Percentiles rank a stretch among this genome's conserved stretches.
phyloP scores from a whole-genome alignment of 2,888 invertebrate species.

The Icerya purchasi region DNA sequence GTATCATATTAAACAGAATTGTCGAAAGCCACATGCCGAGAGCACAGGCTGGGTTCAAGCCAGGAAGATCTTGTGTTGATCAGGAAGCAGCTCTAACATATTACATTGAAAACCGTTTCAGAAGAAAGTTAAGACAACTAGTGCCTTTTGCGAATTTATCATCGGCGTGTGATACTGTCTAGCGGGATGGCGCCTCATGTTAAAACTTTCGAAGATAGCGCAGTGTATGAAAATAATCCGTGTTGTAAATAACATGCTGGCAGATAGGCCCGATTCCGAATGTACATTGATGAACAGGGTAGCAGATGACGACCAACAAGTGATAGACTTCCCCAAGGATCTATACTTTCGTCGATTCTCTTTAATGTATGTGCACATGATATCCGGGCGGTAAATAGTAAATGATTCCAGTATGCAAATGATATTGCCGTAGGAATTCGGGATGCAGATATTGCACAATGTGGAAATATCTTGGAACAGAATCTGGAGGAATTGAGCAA shows the following conservation, averaged over 20 bases:
- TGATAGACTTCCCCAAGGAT: neutral
- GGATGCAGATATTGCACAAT: too few relatives aligned
- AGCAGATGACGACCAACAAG: too few relatives aligned
- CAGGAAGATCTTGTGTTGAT: neutral
- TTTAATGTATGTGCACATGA: neutral
- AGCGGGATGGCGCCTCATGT: neutral
- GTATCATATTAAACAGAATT: neutral
- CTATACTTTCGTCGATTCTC: slow-evolving; percentile 2
- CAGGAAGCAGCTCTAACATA: neutral
- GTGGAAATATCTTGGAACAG: too few relatives aligned
- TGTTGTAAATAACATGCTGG: neutral
- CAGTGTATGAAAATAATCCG: neutral
- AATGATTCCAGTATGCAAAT: neutral
- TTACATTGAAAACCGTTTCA: neutral
- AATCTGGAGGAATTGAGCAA: too few relatives aligned
- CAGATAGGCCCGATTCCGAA: too few relatives aligned
- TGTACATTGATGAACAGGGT: too few relatives aligned
- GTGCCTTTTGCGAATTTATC: neutral
- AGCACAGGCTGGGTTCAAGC: neutral
- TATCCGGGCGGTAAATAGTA: neutral
- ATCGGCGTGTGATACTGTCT: neutral
- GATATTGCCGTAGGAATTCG: neutral
- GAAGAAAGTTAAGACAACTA: neutral
- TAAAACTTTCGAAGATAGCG: neutral
- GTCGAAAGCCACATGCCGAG: neutral